Conservation (phyloP, 2,797 vertebrate genomes). For the Anomalospiza imberbis region DNA sequence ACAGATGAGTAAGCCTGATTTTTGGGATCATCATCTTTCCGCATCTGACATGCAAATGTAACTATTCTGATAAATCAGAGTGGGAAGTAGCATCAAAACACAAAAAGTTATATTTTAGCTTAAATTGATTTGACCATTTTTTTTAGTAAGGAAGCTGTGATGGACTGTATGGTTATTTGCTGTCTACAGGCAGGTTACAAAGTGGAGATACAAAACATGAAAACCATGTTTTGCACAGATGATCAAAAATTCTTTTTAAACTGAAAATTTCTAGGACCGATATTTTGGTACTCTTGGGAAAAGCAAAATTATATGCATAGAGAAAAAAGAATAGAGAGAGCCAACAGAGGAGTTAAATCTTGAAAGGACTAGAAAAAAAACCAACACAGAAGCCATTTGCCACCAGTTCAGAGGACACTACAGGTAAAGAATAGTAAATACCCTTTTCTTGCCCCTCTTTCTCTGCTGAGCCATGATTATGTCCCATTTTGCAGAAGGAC, state of each 20-base stretch:
- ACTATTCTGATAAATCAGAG: constrained; percentile 26
- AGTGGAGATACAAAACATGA: not conserved
- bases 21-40: constrained; percentile 37
- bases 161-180: not conserved
- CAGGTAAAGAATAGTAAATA: not conserved
- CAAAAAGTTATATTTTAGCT: not conserved
- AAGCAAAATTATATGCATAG: constrained; percentile 14
- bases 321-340: not conserved
- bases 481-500: not conserved
- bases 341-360: not conserved
- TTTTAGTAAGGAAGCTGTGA: constrained; percentile 5
- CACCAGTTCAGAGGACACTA: not conserved
- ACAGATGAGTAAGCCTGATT: constrained; percentile 50
- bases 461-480: not conserved
- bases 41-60: constrained; percentile 44
- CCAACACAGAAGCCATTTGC: not conserved
- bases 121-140: not conserved
- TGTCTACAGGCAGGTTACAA: not conserved
- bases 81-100: not conserved
- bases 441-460: not conserved
- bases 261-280: not conserved
- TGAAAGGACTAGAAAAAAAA: not conserved
- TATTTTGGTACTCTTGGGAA: not conserved
- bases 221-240: not conserved
- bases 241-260: not conserved